Conservation (phyloP, 2,113 vertebrate genomes). For the Zapornia atra region DNA sequence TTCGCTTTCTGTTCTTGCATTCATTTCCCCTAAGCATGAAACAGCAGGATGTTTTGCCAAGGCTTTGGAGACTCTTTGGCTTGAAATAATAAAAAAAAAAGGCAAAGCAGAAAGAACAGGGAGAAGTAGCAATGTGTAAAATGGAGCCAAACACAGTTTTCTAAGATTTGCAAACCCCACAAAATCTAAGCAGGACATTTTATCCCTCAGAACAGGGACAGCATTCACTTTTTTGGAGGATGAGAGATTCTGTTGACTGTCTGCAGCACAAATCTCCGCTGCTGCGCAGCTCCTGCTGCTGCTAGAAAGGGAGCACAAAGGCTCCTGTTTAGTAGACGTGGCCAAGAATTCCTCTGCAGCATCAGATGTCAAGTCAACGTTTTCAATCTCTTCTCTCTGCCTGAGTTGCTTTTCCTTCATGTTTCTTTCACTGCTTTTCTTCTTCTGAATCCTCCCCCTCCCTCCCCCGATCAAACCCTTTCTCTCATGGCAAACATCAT, state of each 20-base stretch:
- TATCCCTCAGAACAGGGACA: background rate
- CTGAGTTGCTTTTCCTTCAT: slow-evolving; percentile 4
- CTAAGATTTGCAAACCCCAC: background rate
- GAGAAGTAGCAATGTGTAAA: background rate
- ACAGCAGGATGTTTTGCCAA: background rate
- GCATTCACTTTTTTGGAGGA: background rate
- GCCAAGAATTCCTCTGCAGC: background rate
- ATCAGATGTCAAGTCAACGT: slow-evolving; percentile 38
- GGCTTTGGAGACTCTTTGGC: background rate
- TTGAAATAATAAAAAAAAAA: background rate
- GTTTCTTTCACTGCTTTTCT: background rate
- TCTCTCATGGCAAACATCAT: slow-evolving; percentile 36
- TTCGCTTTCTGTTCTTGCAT: accelerated
- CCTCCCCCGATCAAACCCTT: slow-evolving; percentile 1
- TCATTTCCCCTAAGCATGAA: background rate
- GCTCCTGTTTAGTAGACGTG: background rate
- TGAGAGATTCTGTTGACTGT: background rate
- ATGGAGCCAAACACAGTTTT: background rate
- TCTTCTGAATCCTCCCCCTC: background rate
- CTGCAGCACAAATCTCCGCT: background rate
- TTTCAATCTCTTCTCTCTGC: slow-evolving; percentile 26
- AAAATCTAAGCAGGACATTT: background rate
- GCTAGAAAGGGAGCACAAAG: background rate
- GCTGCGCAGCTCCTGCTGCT: background rate
- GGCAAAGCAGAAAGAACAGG: background rate